These are phyloP conservation scores for Coregonus suidteri DNA, from an alignment of 2,797 vertebrate species.

Conservation along the genomic window DNA sequence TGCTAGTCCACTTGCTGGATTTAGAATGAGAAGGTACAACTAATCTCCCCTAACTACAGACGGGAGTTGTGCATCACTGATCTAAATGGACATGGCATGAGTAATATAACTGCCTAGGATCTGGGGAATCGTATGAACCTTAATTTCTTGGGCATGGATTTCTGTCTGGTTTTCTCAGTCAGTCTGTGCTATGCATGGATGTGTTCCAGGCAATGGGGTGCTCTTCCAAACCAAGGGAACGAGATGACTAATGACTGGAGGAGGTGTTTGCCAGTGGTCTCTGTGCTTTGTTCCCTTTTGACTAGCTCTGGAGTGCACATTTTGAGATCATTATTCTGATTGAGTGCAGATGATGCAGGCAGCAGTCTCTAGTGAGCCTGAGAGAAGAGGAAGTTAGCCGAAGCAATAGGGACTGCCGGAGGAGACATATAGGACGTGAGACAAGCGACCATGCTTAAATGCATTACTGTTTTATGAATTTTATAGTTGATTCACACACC, in stretches of 20 bases:
- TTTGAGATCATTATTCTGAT: conserved; percentile 69
- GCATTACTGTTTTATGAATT: conserved; percentile 51
- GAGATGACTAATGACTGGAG: conserved; percentile 64
- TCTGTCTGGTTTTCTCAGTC: conserved; percentile 13
- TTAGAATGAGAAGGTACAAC: neutral
- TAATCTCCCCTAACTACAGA: no score
- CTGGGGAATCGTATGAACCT: neutral
- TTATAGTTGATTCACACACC: conserved; percentile 35
- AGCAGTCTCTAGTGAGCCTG: neutral
- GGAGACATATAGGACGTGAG: neutral
- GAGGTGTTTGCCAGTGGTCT: conserved; percentile 64
- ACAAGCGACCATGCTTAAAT: conserved; percentile 47
- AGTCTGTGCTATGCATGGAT: conserved; percentile 2
- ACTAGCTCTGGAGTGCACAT: conserved; percentile 54
- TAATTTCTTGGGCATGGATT: neutral
- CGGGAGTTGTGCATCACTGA: neutral
- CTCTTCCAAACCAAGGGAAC: conserved; percentile 55
- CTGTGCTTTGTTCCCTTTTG: conserved; percentile 64
- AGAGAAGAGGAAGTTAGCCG: conserved; percentile 45
- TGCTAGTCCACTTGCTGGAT: neutral
- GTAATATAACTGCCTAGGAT: neutral
- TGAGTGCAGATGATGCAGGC: conserved; percentile 65
- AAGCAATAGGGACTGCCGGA: conserved; percentile 47
- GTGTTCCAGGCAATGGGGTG: neutral
- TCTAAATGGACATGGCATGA: neutral